Conservation (phyloP, 1,140 invertebrate genomes). For the Druon quercuslanigerum region DNA sequence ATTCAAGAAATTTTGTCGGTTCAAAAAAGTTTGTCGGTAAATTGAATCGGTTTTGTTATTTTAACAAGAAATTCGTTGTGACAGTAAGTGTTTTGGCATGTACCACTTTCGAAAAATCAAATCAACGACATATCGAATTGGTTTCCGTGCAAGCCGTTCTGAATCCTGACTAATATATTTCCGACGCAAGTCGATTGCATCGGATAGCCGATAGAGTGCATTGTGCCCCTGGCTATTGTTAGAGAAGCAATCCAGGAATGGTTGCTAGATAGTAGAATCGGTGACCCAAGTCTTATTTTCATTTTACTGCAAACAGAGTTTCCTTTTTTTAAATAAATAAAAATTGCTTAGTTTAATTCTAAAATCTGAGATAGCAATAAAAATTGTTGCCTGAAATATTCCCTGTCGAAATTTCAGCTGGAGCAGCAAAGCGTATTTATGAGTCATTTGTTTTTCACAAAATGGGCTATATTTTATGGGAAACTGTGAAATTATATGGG, state of each 20-base stretch:
- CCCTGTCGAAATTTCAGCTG: not conserved
- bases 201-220: constrained; percentile 48
- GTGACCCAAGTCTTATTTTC: not conserved
- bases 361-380: no score
- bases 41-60: no score
- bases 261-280: constrained; percentile 5
- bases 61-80: no score
- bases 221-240: constrained; percentile 58
- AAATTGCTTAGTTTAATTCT: no score
- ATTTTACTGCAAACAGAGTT: not conserved
- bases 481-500: constrained; percentile 14
- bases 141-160: constrained; percentile 52
- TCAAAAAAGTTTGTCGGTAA: no score
- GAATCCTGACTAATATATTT: constrained; percentile 66
- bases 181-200: constrained; percentile 61
- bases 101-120: not conserved
- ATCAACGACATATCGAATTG: constrained; percentile 53
- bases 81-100: not conserved
- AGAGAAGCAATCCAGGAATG: not conserved
- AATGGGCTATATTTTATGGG: not conserved
- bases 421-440: not conserved
- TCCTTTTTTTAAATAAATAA: not conserved
- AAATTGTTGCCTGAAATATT: no score
- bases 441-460: constrained; percentile 1
- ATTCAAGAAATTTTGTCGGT: no score